Evolutionary conservation across 2,113 vertebrate genomes (phyloP), one percentile per base, ranked within the genome.

Genomic region (Chloropsis cyanopogon): DNA sequence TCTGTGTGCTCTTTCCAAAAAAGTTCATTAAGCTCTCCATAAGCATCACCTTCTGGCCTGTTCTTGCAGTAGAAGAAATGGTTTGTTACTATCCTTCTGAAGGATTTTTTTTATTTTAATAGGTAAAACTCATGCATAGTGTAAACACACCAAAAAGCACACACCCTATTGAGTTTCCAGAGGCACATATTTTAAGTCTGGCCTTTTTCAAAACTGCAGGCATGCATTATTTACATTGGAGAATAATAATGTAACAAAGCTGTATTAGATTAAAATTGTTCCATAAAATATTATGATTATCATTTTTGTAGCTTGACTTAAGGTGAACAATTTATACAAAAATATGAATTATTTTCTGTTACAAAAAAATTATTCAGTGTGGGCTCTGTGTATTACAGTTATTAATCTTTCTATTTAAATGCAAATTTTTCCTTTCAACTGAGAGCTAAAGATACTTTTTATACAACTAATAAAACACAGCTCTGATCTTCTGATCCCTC

Each of bases 321-420:
- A 97, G 91, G 95, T 96, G 89, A 92, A 93, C 88, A 91, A 97
- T 96, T 95, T 96, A 83, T 96, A 96, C 95, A 97, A 97, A 97
- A 95, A 97, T 97, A 95, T 86, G 97, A 97, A 98, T 98, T 97
- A 97, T 97, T 95, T 97, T 96, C 79, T 94, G 79, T 96, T 97
- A 97, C 88, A 85, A 93, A 97, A 73, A 98, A 97, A 96, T 95
- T 96, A 97, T 97, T 97, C 97, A 90, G 95, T 96, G 94, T 96
- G 90, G 92, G 93, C 85, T 97, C 93, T 95, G 52, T 92, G 95
- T 95, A 97, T 97, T 98, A 94, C 85, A 97, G 92, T 97, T 97
- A 97, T 98, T 98, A 97, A 98, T 98, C 98, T 97, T 98, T 97
- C 95, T 94, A 98, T 98, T 98, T 98, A 98, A 98, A 98, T 98